Conservation (phyloP, 2,113 vertebrate genomes). For the Smithornis capensis region DNA sequence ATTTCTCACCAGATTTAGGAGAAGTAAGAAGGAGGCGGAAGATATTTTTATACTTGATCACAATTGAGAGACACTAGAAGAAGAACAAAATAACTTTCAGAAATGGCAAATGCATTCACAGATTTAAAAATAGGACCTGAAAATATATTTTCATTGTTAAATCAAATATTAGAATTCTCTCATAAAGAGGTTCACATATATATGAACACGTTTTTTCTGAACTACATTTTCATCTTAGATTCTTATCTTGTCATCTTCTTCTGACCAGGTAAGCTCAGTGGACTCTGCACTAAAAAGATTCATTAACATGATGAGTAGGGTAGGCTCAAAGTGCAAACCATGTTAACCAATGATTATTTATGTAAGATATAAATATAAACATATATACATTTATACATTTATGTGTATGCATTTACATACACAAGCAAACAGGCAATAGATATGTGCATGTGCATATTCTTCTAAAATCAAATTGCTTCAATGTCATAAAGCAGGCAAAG, state of each 20-base stretch:
- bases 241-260: neutral
- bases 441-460: neutral
- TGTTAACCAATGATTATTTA: neutral
- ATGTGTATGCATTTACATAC: neutral
- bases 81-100: neutral
- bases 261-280: neutral
- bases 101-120: neutral
- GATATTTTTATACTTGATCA: neutral
- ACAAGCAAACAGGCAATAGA: neutral
- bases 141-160: neutral
- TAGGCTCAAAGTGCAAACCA: neutral
- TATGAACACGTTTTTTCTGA: neutral
- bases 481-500: neutral
- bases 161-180: neutral
- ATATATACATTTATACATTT: neutral
- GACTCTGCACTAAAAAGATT: neutral
- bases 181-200: neutral
- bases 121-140: neutral
- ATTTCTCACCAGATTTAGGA: neutral
- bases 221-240: neutral
- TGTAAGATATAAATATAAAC: neutral
- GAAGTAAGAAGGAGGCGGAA: neutral
- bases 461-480: neutral
- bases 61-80: neutral
- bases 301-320: neutral